Evolutionary conservation across 1,140 invertebrate genomes (phyloP), one percentile per base, ranked within the genome.

Genomic region (Polypedilum pembai): DNA sequence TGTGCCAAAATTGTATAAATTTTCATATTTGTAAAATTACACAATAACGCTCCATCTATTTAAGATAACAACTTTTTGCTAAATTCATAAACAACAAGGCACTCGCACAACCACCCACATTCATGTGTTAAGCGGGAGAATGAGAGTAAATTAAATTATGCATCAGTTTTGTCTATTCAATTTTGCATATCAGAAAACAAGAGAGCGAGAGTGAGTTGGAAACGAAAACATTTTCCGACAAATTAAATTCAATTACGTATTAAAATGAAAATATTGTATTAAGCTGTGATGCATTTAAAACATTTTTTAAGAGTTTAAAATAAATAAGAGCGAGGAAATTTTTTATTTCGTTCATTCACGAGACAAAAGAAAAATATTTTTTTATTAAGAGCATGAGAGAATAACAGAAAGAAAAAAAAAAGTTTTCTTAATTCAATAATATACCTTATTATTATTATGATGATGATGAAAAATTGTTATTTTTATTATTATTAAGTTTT

Each of bases 141-240:
- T 12, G n/a, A 15, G 12, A 56, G 12, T 15, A 56, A 56, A 56
- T 56, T 56, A n/a, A 56, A 56, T 56, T 45, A 56, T 56, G 45
- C 45, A 56, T 56, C 45, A 56, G 24, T 56, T 56, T 56, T n/a
- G n/a, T 56, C 45, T 56, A 56, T 56, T 45, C 41, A 45, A 45
- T 56, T n/a, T 56, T 56, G 45, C 45, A 56, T 56, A 56, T 56
- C 45, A 56, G n/a, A n/a, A n/a, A 56, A 56, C n/a, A n/a, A 45
- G 41, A 3, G 15, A 15, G 3, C 15, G 45, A n/a, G 12, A 56
- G 41, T 4, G 8, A 45, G 41, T 4, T 12, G 41, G 41, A 12
- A n/a, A 56, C 24, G 24, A 56, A 56, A 15, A 56, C 12, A 56
- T 56, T 12, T n/a, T n/a, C 45, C 12, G 41, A 56, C 12, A 56